phyloP scores from a whole-genome alignment of 2,888 invertebrate genomes.

The Congeria kusceri region DNA sequence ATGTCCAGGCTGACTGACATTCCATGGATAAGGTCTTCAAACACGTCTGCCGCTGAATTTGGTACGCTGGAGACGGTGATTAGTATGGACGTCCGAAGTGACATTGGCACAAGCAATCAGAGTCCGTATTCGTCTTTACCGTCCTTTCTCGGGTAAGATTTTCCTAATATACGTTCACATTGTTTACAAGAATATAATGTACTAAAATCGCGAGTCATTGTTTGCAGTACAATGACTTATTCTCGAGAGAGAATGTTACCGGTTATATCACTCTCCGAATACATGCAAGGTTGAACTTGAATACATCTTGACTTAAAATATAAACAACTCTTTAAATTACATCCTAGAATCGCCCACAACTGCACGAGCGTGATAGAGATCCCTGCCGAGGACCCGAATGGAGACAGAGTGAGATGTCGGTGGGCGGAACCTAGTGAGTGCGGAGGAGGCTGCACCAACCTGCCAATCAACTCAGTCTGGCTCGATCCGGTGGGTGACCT shows the following conservation, averaged over 20 bases:
- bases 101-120: constrained; percentile 46
- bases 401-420: constrained; percentile 37
- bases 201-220: too few species aligned
- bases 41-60: neutral
- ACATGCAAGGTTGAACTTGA: too few species aligned
- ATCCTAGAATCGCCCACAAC: constrained; percentile 10
- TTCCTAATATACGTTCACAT: too few species aligned
- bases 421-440: constrained; percentile 35
- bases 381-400: constrained; percentile 46
- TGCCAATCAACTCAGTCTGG: constrained; percentile 23
- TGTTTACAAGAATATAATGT: too few species aligned
- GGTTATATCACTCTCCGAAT: too few species aligned
- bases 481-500: constrained; percentile 15
- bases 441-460: constrained; percentile 38
- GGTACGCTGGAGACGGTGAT: constrained; percentile 25
- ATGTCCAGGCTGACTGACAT: constrained; percentile 29
- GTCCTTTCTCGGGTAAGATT: constrained; percentile 55
- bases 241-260: too few species aligned
- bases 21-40: constrained; percentile 31
- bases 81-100: constrained; percentile 45
- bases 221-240: too few species aligned
- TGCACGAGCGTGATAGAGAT: constrained; percentile 27
- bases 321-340: too few species aligned
- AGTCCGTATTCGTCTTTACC: constrained; percentile 60
- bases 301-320: too few species aligned